Percentiles rank a stretch among this genome's conserved stretches.
Evolutionary conservation across 2,797 vertebrate species (phyloP).

Genomic region (Aythya fuligula): DNA sequence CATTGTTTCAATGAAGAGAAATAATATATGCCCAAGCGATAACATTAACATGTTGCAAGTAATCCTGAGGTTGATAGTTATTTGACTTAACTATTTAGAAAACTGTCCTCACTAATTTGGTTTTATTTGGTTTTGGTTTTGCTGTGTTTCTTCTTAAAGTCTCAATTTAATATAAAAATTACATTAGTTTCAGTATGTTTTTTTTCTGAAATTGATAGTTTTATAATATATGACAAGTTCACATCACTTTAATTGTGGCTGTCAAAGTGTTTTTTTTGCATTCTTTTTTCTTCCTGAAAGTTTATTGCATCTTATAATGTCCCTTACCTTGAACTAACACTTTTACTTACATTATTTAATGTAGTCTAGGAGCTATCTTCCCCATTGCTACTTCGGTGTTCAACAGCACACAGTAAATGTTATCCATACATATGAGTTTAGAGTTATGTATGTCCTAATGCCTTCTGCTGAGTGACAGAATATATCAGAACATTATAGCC

Average conservation of each 20-base stretch:
- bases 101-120: not conserved
- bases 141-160: not conserved
- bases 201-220: not conserved
- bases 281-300: not conserved
- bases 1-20: not conserved
- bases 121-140: not conserved
- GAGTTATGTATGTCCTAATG: not conserved
- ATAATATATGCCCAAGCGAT: not conserved
- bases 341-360: not conserved
- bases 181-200: not conserved
- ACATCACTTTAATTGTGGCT: not conserved
- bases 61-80: not conserved
- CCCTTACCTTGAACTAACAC: not conserved
- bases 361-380: not conserved
- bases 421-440: not conserved
- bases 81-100: not conserved
- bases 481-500: not conserved
- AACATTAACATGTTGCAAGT: not conserved
- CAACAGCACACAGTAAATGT: not conserved
- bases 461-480: conserved; percentile 18
- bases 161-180: not conserved
- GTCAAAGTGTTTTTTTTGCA: not conserved
- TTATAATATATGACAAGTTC: not conserved
- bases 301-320: not conserved
- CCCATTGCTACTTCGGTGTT: not conserved